These are phyloP conservation scores for Zapus hudsonius DNA, from an alignment of 2,113 vertebrate species.

Conservation along the genomic window DNA sequence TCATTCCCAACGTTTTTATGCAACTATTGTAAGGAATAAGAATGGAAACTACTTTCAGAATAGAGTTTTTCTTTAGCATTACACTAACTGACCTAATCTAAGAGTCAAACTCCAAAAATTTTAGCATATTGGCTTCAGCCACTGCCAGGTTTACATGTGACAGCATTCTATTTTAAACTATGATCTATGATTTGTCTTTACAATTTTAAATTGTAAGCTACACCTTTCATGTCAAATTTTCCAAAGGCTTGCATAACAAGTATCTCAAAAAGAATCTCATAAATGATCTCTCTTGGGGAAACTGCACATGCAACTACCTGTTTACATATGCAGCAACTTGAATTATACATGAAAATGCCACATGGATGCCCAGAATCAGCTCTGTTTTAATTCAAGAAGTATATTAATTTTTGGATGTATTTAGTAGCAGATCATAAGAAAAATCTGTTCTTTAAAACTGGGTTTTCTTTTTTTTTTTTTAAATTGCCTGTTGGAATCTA, in stretches of 20 bases:
- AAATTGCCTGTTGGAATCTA: conserved; percentile 78
- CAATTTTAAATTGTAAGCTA: conserved; percentile 72
- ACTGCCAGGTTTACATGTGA: conserved; percentile 67
- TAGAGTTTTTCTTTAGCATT: conserved; percentile 42
- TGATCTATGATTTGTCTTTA: conserved; percentile 64
- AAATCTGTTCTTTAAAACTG: conserved; percentile 81
- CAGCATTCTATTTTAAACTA: conserved; percentile 74
- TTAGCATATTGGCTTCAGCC: conserved; percentile 52
- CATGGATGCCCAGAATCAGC: conserved; percentile 80
- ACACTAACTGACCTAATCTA: conserved; percentile 66
- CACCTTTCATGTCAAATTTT: conserved; percentile 80
- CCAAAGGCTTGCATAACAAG: conserved; percentile 77
- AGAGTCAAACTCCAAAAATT: conserved; percentile 63
- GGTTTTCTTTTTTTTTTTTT: conserved; percentile 74
- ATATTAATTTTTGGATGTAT: conserved; percentile 80
- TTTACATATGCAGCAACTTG: conserved; percentile 82
- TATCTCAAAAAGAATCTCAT: conserved; percentile 74
- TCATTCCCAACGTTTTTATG: background rate
- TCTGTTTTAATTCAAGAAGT: conserved; percentile 81
- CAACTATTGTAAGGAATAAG: conserved; percentile 38
- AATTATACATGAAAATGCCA: conserved; percentile 82
- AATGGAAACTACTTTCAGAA: conserved; percentile 25
- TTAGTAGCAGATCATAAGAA: conserved; percentile 79
- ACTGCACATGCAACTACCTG: conserved; percentile 80
- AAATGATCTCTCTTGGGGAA: conserved; percentile 73